A percentile compares a stretch with the other conserved stretches of the same genome.
Conservation (phyloP, 35 echinoderm and acorn worm species). For the Apostichopus californicus region DNA sequence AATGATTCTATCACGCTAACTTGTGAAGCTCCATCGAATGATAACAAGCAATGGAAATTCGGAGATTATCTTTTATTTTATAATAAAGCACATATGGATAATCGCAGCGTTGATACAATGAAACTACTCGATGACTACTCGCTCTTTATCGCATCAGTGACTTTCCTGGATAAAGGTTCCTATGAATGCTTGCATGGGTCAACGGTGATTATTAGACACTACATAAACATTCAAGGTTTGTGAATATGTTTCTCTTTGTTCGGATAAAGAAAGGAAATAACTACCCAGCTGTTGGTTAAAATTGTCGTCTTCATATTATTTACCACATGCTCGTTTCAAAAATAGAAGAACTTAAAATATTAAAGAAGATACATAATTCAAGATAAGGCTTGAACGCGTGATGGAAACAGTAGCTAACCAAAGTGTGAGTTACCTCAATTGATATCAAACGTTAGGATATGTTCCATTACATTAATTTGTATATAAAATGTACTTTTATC, state of each 20-base stretch:
- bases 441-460: too few species aligned
- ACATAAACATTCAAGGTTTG: not conserved
- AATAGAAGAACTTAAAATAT: too few species aligned
- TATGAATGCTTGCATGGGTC: not conserved
- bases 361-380: too few species aligned
- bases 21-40: not conserved
- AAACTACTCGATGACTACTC: slow-evolving; percentile 17
- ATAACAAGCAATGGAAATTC: not conserved
- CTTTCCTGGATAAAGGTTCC: not conserved
- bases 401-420: too few species aligned
- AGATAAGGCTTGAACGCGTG: too few species aligned
- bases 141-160: not conserved
- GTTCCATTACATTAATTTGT: too few species aligned
- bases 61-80: not conserved
- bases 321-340: too few species aligned
- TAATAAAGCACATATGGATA: not conserved
- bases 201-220: not conserved
- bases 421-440: too few species aligned
- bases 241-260: not conserved
- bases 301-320: too few species aligned
- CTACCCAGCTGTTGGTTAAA: too few species aligned
- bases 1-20: not conserved
- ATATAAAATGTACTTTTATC: too few species aligned
- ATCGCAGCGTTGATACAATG: not conserved
- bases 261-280: too few species aligned